A percentile compares a stretch with the other conserved stretches of the same genome.
phyloP scores from a whole-genome alignment of 2,113 vertebrate species.

The Limnothrissa miodon region DNA sequence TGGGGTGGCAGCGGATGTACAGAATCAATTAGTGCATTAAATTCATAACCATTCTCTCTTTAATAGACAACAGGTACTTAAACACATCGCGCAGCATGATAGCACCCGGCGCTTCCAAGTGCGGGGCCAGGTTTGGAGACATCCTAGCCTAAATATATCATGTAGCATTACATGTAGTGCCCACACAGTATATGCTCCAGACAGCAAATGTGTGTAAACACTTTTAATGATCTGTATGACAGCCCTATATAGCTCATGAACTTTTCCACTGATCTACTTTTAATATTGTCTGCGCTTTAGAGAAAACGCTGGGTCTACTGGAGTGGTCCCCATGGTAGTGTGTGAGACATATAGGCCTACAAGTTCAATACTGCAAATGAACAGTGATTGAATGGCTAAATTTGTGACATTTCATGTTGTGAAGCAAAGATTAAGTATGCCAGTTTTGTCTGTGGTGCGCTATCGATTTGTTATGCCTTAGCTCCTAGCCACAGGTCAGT shows the following conservation, averaged over 20 bases:
- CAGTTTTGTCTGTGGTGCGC: constrained; percentile 34
- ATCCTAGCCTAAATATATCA: background rate
- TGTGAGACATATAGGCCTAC: background rate
- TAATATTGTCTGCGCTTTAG: background rate
- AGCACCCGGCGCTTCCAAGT: background rate
- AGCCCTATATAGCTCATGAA: background rate
- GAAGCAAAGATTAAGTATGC: background rate
- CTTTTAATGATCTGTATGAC: background rate
- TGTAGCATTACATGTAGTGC: background rate
- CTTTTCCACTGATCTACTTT: background rate
- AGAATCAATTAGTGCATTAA: background rate
- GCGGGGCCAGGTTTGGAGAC: background rate
- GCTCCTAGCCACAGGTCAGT: background rate
- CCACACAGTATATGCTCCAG: background rate
- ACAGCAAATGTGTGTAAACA: background rate
- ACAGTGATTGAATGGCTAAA: too few relatives aligned
- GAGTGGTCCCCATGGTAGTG: background rate
- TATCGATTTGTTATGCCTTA: background rate
- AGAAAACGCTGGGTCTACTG: background rate
- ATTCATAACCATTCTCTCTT: background rate
- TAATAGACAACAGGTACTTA: background rate
- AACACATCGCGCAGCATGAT: background rate
- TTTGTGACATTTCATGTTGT: background rate
- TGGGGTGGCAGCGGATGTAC: background rate
- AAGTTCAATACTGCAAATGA: constrained; percentile 9